Evolutionary conservation across 2,113 vertebrate species (phyloP).

Genomic region (Varanus komodoensis): DNA sequence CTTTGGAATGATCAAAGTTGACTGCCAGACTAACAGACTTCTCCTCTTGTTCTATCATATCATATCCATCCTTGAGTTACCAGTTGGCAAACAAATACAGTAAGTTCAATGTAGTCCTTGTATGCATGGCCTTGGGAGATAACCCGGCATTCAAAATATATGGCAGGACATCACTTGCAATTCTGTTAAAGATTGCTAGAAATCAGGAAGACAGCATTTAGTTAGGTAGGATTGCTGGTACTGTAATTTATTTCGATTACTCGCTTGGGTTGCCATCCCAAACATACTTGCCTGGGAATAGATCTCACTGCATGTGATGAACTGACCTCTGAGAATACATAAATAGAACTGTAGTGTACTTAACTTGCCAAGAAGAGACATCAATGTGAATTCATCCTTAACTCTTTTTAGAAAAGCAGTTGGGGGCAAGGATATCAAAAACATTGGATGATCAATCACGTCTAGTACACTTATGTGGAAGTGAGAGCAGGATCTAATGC

Average conservation of each 20-base stretch:
- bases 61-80: not conserved
- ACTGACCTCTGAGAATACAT: not conserved
- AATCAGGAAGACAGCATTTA: not conserved
- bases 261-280: not conserved
- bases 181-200: constrained; percentile 19
- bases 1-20: not conserved
- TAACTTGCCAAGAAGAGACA: not conserved
- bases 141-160: not conserved
- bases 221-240: not conserved
- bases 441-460: not conserved
- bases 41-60: not conserved
- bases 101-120: not conserved
- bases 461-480: not conserved
- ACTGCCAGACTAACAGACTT: not conserved
- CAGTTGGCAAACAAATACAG: not conserved
- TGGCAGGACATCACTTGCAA: not conserved
- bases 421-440: not conserved
- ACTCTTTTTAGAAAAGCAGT: not conserved
- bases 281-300: not conserved
- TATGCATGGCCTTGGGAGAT: not conserved
- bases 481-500: too few relatives aligned
- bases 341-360: not conserved
- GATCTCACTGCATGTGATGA: not conserved
- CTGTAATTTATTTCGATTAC: not conserved
- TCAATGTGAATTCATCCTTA: not conserved